These are phyloP conservation scores for Prinia subflava DNA, from an alignment of 2,113 vertebrate genomes.

Conservation along the genomic window DNA sequence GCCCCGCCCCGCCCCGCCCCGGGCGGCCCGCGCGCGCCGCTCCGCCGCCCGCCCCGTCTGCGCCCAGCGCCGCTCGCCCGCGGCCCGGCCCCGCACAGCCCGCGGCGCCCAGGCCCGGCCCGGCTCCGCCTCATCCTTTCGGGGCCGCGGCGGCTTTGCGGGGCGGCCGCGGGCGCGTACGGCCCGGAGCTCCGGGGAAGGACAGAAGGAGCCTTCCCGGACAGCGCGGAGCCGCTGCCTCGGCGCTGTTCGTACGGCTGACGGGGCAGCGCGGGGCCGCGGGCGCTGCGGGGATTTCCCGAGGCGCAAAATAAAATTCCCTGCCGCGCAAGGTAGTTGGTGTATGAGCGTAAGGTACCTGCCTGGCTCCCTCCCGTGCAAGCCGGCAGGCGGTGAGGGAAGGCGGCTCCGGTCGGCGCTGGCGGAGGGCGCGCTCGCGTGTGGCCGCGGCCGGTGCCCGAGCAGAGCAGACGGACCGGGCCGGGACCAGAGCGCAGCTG, in stretches of 20 bases:
- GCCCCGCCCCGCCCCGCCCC: slow-evolving; percentile 1
- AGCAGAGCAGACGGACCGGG: not conserved
- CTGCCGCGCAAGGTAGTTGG: not conserved
- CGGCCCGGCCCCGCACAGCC: slow-evolving; percentile 35
- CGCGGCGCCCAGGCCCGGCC: slow-evolving; percentile 43
- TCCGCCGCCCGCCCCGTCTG: too few species aligned
- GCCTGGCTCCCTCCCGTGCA: not conserved
- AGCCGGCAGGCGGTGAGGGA: not conserved
- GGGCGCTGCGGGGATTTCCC: not conserved
- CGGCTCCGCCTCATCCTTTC: slow-evolving; percentile 70
- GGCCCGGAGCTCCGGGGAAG: not conserved
- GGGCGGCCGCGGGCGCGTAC: not conserved
- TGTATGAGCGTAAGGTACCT: not conserved
- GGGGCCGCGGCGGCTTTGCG: not conserved
- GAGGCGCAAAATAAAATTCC: not conserved
- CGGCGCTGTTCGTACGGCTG: not conserved
- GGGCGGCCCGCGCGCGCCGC: too few species aligned
- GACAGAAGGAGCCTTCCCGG: not conserved
- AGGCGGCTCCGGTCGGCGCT: accelerated
- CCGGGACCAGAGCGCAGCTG: not conserved
- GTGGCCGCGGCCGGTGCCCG: not conserved
- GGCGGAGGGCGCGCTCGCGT: not conserved
- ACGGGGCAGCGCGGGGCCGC: not conserved
- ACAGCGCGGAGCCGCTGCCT: not conserved
- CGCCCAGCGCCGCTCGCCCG: too few species aligned